Conservation (phyloP, 1,140 invertebrate species). For the Drosophila hydei region DNA sequence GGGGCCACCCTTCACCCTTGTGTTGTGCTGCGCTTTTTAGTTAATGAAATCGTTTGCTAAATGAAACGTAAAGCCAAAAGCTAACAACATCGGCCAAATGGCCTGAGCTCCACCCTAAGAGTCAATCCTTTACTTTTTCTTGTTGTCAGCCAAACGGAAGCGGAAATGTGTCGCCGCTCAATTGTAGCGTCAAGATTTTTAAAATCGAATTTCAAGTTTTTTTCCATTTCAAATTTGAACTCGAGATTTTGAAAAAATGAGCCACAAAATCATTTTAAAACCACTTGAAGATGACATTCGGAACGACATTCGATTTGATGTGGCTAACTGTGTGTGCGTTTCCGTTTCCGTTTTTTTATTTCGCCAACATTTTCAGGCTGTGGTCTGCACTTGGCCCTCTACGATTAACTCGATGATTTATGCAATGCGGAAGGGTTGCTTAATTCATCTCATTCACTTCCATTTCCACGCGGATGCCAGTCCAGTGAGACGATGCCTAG, state of each 20-base stretch:
- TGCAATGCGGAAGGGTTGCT: constrained; percentile 79
- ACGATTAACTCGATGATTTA: constrained; percentile 81
- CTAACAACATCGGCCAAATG: constrained; percentile 47
- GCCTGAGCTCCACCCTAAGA: constrained; percentile 8
- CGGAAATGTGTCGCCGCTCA: constrained; percentile 80
- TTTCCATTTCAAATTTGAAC: not conserved
- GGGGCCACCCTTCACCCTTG: constrained; percentile 35
- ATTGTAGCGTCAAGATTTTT: constrained; percentile 56
- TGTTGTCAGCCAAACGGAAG: constrained; percentile 53
- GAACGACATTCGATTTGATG: constrained; percentile 44
- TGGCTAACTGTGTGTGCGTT: constrained; percentile 77
- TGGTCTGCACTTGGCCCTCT: constrained; percentile 49
- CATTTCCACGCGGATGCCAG: not conserved
- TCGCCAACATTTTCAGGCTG: constrained; percentile 25
- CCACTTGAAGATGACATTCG: constrained; percentile 63
- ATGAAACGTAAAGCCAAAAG: constrained; percentile 79
- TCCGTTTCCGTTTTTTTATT: constrained; percentile 57
- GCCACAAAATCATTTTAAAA: constrained; percentile 69
- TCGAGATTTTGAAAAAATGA: constrained; percentile 31
- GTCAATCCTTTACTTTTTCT: constrained; percentile 23
- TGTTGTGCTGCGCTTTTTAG: constrained; percentile 67
- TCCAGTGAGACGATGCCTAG: not conserved
- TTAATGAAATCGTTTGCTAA: constrained; percentile 83
- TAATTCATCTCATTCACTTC: constrained; percentile 73
- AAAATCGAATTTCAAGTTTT: constrained; percentile 57